Evolutionary conservation across 2,888 invertebrate species (phyloP).

Genomic region (Latrodectus elegans): DNA sequence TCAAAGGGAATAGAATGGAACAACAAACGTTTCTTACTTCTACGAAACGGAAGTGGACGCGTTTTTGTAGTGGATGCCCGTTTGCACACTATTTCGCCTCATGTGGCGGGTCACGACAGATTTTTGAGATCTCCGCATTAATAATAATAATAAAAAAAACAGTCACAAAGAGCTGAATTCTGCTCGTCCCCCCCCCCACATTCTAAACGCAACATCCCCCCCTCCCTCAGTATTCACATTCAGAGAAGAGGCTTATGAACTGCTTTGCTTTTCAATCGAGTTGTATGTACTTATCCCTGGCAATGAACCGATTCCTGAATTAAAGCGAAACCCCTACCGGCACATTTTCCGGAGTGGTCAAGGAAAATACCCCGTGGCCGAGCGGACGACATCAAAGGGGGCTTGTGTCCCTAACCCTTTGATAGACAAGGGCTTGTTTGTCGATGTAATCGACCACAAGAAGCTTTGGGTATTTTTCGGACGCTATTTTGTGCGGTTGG

Average conservation of each 20-base stretch:
- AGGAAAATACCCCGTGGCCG: constrained; percentile 42
- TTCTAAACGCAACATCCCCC: neutral
- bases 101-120: neutral
- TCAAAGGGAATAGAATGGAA: neutral
- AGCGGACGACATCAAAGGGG: constrained; percentile 42
- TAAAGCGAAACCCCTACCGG: constrained; percentile 64
- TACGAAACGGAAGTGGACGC: neutral
- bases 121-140: neutral
- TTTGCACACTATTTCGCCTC: neutral
- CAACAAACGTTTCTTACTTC: neutral
- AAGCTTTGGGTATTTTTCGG: neutral
- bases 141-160: neutral
- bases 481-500: neutral
- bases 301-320: constrained; percentile 57
- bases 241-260: no score
- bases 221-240: neutral
- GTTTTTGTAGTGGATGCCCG: neutral
- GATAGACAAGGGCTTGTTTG: constrained; percentile 35
- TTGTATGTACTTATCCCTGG: constrained; percentile 33
- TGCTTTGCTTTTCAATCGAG: neutral
- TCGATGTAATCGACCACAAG: constrained; percentile 54
- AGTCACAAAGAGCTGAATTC: constrained; percentile 16
- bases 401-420: neutral
- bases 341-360: constrained; percentile 38
- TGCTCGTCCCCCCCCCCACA: neutral